phyloP scores from a whole-genome alignment of 1,140 invertebrate species.

The Zaprionus lachaisei region DNA sequence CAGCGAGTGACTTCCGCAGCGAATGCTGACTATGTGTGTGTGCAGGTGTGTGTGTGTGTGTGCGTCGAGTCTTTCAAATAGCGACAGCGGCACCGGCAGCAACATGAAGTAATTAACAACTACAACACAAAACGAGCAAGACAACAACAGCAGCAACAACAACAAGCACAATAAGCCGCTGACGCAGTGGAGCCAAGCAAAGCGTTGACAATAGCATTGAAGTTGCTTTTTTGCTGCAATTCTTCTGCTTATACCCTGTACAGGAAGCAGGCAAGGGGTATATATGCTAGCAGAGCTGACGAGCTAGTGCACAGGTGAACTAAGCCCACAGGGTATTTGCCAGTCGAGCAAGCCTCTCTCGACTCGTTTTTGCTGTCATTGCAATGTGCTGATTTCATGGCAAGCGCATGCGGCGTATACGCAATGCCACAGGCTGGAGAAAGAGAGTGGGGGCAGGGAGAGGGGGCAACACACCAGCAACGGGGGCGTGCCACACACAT shows the following conservation, averaged over 20 bases:
- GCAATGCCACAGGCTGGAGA: slow-evolving; percentile 39
- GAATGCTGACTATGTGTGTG: slow-evolving; percentile 45
- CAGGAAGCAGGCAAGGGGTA: not conserved
- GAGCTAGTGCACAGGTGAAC: too few species aligned
- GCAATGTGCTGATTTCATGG: slow-evolving; percentile 70
- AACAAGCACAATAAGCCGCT: slow-evolving; percentile 50
- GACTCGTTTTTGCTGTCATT: slow-evolving; percentile 53
- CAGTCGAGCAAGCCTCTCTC: not conserved
- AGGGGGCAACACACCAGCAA: not conserved
- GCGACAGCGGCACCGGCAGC: slow-evolving; percentile 45
- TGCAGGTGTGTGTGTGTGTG: slow-evolving; percentile 21
- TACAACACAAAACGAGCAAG: slow-evolving; percentile 55
- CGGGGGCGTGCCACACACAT: slow-evolving; percentile 29
- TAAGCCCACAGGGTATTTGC: not conserved
- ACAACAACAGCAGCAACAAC: slow-evolving; percentile 61
- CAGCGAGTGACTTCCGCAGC: slow-evolving; percentile 78
- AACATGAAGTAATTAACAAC: slow-evolving; percentile 81
- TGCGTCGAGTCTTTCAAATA: slow-evolving; percentile 62
- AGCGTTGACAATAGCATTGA: slow-evolving; percentile 81
- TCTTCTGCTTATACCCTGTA: slow-evolving; percentile 27
- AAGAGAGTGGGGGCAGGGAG: not conserved
- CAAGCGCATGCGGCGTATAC: slow-evolving; percentile 69
- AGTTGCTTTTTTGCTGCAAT: slow-evolving; percentile 43
- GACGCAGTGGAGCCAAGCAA: slow-evolving; percentile 60
- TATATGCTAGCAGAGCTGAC: not conserved